Conservation (phyloP, 1,140 invertebrate species). For the Nylanderia fulva region DNA sequence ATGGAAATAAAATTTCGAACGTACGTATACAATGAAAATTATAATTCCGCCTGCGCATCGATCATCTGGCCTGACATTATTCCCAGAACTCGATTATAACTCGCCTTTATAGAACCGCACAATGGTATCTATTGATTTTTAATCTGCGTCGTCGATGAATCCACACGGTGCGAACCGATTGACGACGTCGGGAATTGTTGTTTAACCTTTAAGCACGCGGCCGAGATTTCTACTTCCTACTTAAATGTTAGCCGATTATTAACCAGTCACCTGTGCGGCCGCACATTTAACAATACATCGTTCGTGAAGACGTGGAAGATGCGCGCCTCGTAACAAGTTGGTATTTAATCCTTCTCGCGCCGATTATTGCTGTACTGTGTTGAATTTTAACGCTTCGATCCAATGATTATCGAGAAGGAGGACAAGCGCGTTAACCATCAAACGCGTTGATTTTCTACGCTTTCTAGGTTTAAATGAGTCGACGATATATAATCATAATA, state of each 20-base stretch:
- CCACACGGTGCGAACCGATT: neutral
- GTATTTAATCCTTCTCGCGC: neutral
- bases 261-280: conserved; percentile 37
- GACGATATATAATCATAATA: neutral
- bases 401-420: neutral
- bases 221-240: conserved; percentile 57
- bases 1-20: too few relatives aligned
- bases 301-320: neutral
- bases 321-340: conserved; percentile 8
- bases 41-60: neutral
- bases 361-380: neutral
- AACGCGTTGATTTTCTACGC: neutral
- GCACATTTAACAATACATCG: conserved; percentile 32
- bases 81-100: conserved; percentile 35
- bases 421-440: too few relatives aligned
- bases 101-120: conserved; percentile 2
- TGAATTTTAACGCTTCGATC: neutral
- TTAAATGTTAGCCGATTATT: conserved; percentile 57
- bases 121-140: conserved; percentile 26
- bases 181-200: conserved; percentile 24
- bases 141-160: conserved; percentile 4
- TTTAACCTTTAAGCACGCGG: conserved; percentile 56
- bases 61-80: conserved; percentile 10
- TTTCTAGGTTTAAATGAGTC: neutral
- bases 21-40: neutral